Conservation (phyloP, 2,888 invertebrate species). For the Spisula solida region DNA sequence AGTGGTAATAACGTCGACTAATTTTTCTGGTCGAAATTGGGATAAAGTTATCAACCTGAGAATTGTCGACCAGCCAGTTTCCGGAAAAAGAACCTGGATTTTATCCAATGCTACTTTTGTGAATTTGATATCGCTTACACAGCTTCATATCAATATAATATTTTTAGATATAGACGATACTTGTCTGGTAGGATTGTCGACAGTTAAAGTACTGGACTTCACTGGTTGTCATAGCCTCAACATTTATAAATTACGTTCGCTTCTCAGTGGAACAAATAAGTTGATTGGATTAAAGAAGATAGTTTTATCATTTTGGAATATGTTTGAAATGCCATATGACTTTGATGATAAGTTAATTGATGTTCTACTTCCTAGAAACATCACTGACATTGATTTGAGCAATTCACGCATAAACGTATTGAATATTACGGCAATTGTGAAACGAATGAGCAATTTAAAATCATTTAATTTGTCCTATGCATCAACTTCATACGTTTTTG, state of each 20-base stretch:
- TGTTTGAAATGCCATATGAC: not conserved
- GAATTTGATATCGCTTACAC: not conserved
- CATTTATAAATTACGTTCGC: not conserved
- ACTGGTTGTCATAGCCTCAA: not conserved
- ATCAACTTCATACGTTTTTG: not conserved
- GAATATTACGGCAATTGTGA: not conserved
- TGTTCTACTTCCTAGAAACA: slow-evolving; percentile 5
- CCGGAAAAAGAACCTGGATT: not conserved
- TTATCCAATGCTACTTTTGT: not conserved
- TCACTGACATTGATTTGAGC: slow-evolving; percentile 18
- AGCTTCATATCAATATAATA: not conserved
- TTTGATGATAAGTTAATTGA: not conserved
- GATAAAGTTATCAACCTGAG: not conserved
- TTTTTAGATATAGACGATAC: not conserved
- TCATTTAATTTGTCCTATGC: slow-evolving; percentile 10
- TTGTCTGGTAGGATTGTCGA: not conserved
- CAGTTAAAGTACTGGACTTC: slow-evolving; percentile 6
- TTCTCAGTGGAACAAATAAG: not conserved
- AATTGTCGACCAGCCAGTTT: not conserved
- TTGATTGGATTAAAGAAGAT: not conserved
- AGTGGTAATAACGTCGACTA: not conserved
- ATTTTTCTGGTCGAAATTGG: slow-evolving; percentile 12
- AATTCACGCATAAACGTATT: not conserved
- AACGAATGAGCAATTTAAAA: not conserved
- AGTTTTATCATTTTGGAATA: not conserved